These are phyloP conservation scores for Eilema sororculum DNA, from an alignment of 2,888 invertebrate species.

Conservation along the genomic window DNA sequence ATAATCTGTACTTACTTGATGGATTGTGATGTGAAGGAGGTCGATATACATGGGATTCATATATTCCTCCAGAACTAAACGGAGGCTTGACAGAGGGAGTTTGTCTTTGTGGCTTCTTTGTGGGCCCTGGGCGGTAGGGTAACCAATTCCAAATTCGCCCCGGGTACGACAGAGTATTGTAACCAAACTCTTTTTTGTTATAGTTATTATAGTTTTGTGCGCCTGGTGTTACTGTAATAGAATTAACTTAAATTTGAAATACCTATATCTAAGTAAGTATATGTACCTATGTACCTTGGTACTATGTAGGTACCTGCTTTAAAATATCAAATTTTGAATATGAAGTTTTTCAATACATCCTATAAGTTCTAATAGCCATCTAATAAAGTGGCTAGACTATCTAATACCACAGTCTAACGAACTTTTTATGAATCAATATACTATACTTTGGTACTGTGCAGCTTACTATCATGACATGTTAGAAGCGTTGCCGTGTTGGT, in stretches of 20 bases:
- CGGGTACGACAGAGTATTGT: slow-evolving; percentile 38
- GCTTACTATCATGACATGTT: too few relatives aligned
- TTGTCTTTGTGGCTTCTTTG: slow-evolving; percentile 48
- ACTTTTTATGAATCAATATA: too few relatives aligned
- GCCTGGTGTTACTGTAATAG: slow-evolving; percentile 59
- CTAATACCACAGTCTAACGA: too few relatives aligned
- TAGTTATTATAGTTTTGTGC: slow-evolving; percentile 28
- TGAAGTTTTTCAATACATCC: too few relatives aligned
- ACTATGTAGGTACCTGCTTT: too few relatives aligned
- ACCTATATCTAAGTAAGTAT: too few relatives aligned
- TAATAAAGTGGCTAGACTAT: too few relatives aligned
- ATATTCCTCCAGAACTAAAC: slow-evolving; percentile 61
- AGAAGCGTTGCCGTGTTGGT: too few relatives aligned
- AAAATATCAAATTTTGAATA: too few relatives aligned
- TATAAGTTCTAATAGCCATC: too few relatives aligned
- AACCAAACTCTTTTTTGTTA: slow-evolving; percentile 33
- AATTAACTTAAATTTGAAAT: neutral
- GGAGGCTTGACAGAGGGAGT: slow-evolving; percentile 29
- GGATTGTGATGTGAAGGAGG: slow-evolving; percentile 68
- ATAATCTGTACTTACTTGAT: slow-evolving; percentile 62
- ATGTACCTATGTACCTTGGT: too few relatives aligned
- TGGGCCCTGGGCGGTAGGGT: slow-evolving; percentile 27
- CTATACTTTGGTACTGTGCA: too few relatives aligned
- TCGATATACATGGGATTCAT: slow-evolving; percentile 68
- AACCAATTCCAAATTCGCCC: slow-evolving; percentile 19